Percentiles rank a stretch among this genome's conserved stretches.
phyloP scores from a whole-genome alignment of 2,113 vertebrate species.

The rat (Rattus norvegicus) region GRCr8 NC_086030.1:31038001-31038500 shows the following conservation, averaged over 20 bases:
- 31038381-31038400: slow-evolving; percentile 74
- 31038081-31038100: neutral
- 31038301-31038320: slow-evolving; percentile 81
- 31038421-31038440: neutral
- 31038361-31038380: slow-evolving; percentile 81
- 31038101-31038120: neutral
- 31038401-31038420: slow-evolving; percentile 70
- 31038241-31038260: slow-evolving; percentile 74
- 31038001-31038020: neutral
- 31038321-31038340: slow-evolving; percentile 82
- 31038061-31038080: accelerated
- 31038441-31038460: neutral
- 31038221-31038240: slow-evolving; percentile 73
- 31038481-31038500: accelerated
- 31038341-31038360: slow-evolving; percentile 86
- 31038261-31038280: slow-evolving; percentile 83
- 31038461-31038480: neutral
- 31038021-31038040: neutral
- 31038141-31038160: slow-evolving; percentile 12
- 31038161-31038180: slow-evolving; percentile 29
- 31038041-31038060: accelerated
- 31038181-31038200: slow-evolving; percentile 76
- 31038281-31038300: slow-evolving; percentile 75
- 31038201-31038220: slow-evolving; percentile 48
- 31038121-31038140: neutral